Evolutionary conservation across 1,140 invertebrate genomes (phyloP), one percentile per base, ranked within the genome.

Genomic region (Drosophila tani): DNA sequence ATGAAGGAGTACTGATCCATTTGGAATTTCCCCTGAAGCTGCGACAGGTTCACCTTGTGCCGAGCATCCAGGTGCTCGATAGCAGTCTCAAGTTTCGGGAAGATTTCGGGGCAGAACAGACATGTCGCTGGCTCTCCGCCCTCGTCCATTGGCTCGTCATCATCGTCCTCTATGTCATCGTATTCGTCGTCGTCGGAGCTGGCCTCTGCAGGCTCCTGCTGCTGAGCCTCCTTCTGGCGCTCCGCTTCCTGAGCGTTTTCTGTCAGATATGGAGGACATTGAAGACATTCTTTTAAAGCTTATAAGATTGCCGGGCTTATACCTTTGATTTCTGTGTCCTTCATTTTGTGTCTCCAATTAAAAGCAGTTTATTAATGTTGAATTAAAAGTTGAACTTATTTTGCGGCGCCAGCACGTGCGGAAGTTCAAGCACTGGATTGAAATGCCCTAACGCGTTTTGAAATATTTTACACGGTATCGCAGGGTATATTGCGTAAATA

Each of bases 1-100:
- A 98, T 98, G 78, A 96, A 98, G 0, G 95, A 96, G 93, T 98
- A 97, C 82, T 95, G 96, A 91, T 98, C 97, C 94, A 98, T 95
- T 66, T 94, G 94, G 83, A 96, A 95, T 78, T 95, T 96, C 1
- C 92, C 88, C 92, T 96, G 96, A 41, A 97, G 93, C 21, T 93
- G 91, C 15, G 93, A 90, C 24, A 98, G 94, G 92, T 96, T 95
- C 85, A 98, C 96, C 53, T 94, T 94, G 84, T 98, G 97, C 14
- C 85, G 91, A 15, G 76, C 82, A 65, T 94, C 93, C 71, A 95
- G 94, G 76, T 96, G 95, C 27, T 93, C 92, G 47, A 95, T 91
- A 29, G 94, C 95, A 64, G 93, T 91, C 41, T 94, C 94, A 14
- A 95, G 93, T 43, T 93, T 93, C 2, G 92, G 70, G 50, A 94